Evolutionary conservation across 2,888 invertebrate genomes (phyloP), one percentile per base, ranked within the genome.

Genomic region (Eupsilia transversa): DNA sequence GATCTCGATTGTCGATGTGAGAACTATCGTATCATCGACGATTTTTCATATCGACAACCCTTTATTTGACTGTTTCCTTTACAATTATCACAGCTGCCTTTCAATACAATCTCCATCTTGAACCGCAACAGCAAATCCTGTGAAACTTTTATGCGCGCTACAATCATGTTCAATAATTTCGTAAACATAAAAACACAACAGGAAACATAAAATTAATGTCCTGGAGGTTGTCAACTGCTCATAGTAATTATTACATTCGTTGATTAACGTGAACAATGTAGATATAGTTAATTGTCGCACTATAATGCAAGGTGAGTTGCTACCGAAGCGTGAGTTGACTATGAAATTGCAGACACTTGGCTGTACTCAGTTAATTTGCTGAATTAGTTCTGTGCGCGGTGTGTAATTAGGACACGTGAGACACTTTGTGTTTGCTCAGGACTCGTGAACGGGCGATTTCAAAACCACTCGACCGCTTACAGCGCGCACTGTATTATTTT

Each of bases 351-450:
- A 88, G 87, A 91, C 91, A 92, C 91, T 91, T 89, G 88, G 72
- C 79, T 67, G 80, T 77, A 86, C 88, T 86, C 85, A 84, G 86
- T 92, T 92, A 92, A 92, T 93, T 92, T 89, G 86, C 90, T 88
- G 91, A 91, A 93, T 93, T 92, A 91, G 90, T 91, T 89, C 87
- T 88, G 82, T 82, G 77, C 80, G 80, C 75, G 86, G 78, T 88
- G 83, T 92, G 88, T 94, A 91, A 95, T 95, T 95, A 94, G 91
- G 91, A 92, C 93, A 93, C 93, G 92, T 92, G 93, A 92, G 89
- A 91, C 88, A 93, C 94, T 94, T 95, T 96, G 94, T 95, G 89
- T 94, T 93, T 96, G 95, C 91, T 92, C 94, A 94, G 91, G 92
- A 92, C 86, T 93, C 94, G 92, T 94, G 94, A 94, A 96, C 93